Base-by-base conservation (phyloP, 1,140 invertebrate genomes). In the Physella acuta region DNA sequence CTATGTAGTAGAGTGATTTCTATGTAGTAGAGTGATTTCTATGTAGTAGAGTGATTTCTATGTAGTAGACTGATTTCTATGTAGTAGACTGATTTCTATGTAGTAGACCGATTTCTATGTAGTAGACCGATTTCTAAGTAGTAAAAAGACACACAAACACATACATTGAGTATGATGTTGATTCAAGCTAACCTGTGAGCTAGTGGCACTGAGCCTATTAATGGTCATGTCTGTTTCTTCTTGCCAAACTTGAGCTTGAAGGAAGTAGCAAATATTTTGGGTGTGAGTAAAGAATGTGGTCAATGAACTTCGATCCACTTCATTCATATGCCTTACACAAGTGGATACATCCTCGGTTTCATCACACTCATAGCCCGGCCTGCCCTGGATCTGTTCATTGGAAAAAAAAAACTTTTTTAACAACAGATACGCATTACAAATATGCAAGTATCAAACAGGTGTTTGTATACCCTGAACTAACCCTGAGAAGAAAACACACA, bases 241-340 rank as follows among this genome's bases (percentile, higher is more conserved):
- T 70, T 90, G 89, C 90, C 90, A 91, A 37, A 88, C 77, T 81
- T 90, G 88, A 36, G 87, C 87, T 78, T 88, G 86, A 39, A 91
- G 77, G 79, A 89, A 91, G 77, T 88, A 90, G 77, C 90, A 91
- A 53, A 91, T 90, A 73, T 89, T 89, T 70, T 89, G 89, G 1
- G 90, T 88, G 68, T 91, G 89, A 17, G 89, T 89, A 76, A 90
- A 91, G 77, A 91, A 91, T 75, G 89, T 87, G 44, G 88, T 88
- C 70, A 90, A 90, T 11, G 88, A 88, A 70, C 84, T 82, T 70
- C 90, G 89, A 20, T 88, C 88, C 37, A 86, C 82, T 71, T 89
- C 87, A n/a, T 87, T 82, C 86, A 91, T 87, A 30, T 80, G 74
- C 71, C 80, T 85, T 2, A 90, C 85, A 77, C 90, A 91, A 37